Evolutionary conservation across 2,888 invertebrate genomes (phyloP), one percentile per base, ranked within the genome.

Genomic region (Mesorhabditis spiculigera): DNA sequence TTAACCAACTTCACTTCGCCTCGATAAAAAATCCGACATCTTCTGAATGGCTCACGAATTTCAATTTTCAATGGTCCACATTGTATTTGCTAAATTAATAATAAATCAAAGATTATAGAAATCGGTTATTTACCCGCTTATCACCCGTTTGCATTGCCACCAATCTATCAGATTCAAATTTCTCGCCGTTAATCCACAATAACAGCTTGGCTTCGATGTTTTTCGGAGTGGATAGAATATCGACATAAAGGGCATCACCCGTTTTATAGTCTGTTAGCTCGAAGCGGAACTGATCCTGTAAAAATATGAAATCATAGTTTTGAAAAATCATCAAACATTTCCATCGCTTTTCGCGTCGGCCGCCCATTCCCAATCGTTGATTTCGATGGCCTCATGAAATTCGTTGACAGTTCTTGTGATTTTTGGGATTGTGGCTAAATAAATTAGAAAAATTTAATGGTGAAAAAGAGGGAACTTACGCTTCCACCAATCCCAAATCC

Each of bases 21-120:
- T 62, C 75, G 74, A 67, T 78, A 78, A 13, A 73, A 73, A 13
- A 82, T 68, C 28, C 82, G 63, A 80, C 81, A 81, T 68, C 70
- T 65, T 6, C 79, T 66, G 70, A 81, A 81, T 4, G 82, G 77
- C 63, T 73, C 73, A n/a, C 82, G 70, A 66, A 76, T 68, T 64
- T 81, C 79, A 0, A 81, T 5, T 10, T 73, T 68, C 0, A 81
- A 67, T 4, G 79, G 78, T 13, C 79, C 79, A 63, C 76, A 72
- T 28, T 50, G 44, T 44, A 72, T 63, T 50, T 10, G 8, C 58
- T 50, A 50, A 50, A 50, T 13, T 2, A 50, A 50, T 50, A 50
- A 50, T 50, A 50, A 50, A 50, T 50, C 58, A 50, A 50, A n/a
- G 1, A 50, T 50, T 50, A 50, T 3, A 50, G 10, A 50, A 50